phyloP scores from a whole-genome alignment of 2,797 vertebrate species.

The Liasis olivaceus region DNA sequence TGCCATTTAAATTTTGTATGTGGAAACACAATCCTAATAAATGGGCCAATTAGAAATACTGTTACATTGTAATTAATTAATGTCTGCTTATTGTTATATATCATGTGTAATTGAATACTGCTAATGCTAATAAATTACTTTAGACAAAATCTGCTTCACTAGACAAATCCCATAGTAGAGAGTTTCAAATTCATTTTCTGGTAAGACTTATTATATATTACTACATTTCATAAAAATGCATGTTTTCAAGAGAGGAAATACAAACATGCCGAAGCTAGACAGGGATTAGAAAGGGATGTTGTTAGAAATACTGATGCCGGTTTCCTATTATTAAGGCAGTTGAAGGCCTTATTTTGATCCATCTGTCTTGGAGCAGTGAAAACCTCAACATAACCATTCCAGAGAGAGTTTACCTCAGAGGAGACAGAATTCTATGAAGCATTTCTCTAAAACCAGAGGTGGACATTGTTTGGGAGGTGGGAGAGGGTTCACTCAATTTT shows the following conservation, averaged over 20 bases:
- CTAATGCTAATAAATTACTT: conserved; percentile 29
- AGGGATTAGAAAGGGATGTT: conserved; percentile 16
- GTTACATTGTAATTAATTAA: conserved; percentile 29
- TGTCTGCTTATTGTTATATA: conserved; percentile 35
- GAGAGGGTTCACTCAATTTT: neutral
- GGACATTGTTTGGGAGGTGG: neutral
- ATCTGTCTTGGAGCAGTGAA: neutral
- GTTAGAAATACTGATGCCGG: neutral
- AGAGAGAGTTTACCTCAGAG: neutral
- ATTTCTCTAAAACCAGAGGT: neutral
- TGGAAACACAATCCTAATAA: conserved; percentile 2
- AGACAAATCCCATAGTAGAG: conserved; percentile 11
- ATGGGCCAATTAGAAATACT: conserved; percentile 13
- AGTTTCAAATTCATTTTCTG: conserved; percentile 22
- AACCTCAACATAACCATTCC: neutral
- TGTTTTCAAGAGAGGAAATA: neutral
- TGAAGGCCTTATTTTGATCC: neutral
- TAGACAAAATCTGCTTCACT: conserved; percentile 11
- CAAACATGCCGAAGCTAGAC: neutral
- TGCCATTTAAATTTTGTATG: conserved; percentile 17
- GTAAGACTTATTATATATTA: neutral
- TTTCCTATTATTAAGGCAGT: neutral
- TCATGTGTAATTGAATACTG: conserved; percentile 23
- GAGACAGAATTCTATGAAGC: neutral
- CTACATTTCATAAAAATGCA: conserved; percentile 30